Evolutionary conservation across 2,888 invertebrate genomes (phyloP), one percentile per base, ranked within the genome.

Genomic region (Himalopsyche tibetana): DNA sequence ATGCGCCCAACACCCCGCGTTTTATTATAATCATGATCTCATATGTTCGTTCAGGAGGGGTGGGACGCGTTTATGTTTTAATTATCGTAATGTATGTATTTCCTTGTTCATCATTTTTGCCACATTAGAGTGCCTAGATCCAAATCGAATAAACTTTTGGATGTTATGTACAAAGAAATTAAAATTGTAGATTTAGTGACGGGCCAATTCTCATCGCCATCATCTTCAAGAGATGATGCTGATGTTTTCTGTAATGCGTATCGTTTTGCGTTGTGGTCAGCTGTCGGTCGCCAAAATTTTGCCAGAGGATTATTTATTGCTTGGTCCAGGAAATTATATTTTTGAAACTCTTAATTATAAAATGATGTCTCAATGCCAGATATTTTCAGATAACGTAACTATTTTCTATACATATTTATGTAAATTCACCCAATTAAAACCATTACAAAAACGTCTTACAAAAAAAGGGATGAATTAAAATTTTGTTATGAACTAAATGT

Each of bases 101-200:
- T 63, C 63, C 19, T 28, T 82, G 88, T 86, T 87, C 87, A 87
- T 88, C 82, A 86, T 87, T 89, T 84, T 87, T 88, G 88, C 88
- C 88, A 88, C 88, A 87, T 87, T 89, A 93, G 93, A 93, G 93
- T 93, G 93, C 93, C 93, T 93, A 91, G 91, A 93, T 93, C 93
- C 93, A 93, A 93, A 92, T 92, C 92, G 92, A 93, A 86, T 85
- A 93, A 93, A 92, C 82, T 84, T 93, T 93, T 93, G 93, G 93
- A 93, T 93, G 92, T 91, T 93, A 93, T 93, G 93, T 93, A 93
- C 93, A 93, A 93, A 93, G 93, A 93, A 93, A 93, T 93, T 92
- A 93, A 92, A 92, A 79, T 82, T 84, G 83, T 89, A 88, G 88
- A 84, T 86, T 87, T 88, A 88, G 87, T 81, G 84, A 79, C 82